phyloP scores from a whole-genome alignment of 2,797 vertebrate genomes.

The Acanthopagrus latus region DNA sequence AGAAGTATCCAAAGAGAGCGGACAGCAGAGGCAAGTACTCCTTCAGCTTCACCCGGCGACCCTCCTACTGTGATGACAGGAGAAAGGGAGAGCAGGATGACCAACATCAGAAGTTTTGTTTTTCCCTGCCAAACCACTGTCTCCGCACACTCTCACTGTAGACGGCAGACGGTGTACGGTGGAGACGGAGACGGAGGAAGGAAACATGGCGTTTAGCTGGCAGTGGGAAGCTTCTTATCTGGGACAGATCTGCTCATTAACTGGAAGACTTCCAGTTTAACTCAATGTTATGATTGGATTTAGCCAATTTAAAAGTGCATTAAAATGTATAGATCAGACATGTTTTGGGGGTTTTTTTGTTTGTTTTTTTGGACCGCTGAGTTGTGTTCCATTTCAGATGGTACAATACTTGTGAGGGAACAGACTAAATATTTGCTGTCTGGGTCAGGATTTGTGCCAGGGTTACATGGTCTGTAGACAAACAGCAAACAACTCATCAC shows the following conservation, averaged over 20 bases:
- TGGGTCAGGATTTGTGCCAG: not conserved
- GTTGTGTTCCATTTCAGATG: not conserved
- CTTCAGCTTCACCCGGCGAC: slow-evolving; percentile 41
- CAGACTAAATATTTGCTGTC: slow-evolving; percentile 11
- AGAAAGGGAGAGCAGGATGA: slow-evolving; percentile 44
- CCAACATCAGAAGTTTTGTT: slow-evolving; percentile 42
- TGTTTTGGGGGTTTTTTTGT: too few relatives aligned
- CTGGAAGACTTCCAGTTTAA: not conserved
- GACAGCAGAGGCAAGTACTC: slow-evolving; percentile 15
- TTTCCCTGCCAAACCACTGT: slow-evolving; percentile 73
- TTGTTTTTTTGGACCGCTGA: not conserved
- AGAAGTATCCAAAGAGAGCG: slow-evolving; percentile 2
- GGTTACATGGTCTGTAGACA: not conserved
- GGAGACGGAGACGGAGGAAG: slow-evolving; percentile 31
- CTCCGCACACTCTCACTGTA: slow-evolving; percentile 53
- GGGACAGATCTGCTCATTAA: not conserved
- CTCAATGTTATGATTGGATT: not conserved
- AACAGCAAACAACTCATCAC: not conserved
- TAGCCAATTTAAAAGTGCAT: not conserved
- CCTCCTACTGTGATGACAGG: slow-evolving; percentile 42
- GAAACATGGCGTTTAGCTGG: slow-evolving; percentile 9
- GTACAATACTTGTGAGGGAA: not conserved
- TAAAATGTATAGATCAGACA: not conserved
- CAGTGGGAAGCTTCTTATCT: slow-evolving; percentile 26
- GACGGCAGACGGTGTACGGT: slow-evolving; percentile 48